A percentile compares a stretch with the other conserved stretches of the same genome.
Evolutionary conservation across 2,113 vertebrate genomes (phyloP).

Genomic region (Colius striatus): DNA sequence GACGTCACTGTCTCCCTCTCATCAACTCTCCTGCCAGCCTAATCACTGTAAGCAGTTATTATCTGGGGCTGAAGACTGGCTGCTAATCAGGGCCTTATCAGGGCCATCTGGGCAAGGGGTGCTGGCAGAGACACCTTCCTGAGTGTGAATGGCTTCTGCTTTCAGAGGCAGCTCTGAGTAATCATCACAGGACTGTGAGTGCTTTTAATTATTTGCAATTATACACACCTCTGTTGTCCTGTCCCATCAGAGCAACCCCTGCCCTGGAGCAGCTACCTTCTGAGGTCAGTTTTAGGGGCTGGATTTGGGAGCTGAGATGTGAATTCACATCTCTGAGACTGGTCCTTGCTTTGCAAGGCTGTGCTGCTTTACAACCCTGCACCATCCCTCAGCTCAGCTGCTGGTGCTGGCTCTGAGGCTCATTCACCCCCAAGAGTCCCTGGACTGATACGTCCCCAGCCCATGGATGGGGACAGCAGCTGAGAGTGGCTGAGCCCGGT

Average conservation of each 20-base stretch:
- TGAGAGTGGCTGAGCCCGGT: not conserved
- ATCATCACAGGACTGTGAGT: not conserved
- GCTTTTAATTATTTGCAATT: not conserved
- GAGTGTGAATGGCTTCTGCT: not conserved
- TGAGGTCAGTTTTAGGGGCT: rapidly evolving
- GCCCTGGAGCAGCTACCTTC: not conserved
- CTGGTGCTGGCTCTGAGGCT: not conserved
- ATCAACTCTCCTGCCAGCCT: not conserved
- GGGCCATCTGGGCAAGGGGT: not conserved
- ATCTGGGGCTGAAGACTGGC: not conserved
- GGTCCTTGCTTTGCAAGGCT: not conserved
- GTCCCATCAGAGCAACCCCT: not conserved
- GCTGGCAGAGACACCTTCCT: not conserved
- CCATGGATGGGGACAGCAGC: not conserved
- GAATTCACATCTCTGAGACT: not conserved
- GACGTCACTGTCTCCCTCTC: not conserved
- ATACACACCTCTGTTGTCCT: not conserved
- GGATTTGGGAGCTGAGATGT: not conserved
- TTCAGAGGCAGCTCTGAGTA: not conserved
- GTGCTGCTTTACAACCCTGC: not conserved
- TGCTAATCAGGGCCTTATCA: not conserved
- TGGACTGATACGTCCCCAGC: not conserved
- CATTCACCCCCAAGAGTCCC: not conserved
- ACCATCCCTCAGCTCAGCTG: not conserved
- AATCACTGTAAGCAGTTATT: not conserved